Base-by-base conservation (phyloP, 2,888 invertebrate genomes). In the Euproctis similis region DNA sequence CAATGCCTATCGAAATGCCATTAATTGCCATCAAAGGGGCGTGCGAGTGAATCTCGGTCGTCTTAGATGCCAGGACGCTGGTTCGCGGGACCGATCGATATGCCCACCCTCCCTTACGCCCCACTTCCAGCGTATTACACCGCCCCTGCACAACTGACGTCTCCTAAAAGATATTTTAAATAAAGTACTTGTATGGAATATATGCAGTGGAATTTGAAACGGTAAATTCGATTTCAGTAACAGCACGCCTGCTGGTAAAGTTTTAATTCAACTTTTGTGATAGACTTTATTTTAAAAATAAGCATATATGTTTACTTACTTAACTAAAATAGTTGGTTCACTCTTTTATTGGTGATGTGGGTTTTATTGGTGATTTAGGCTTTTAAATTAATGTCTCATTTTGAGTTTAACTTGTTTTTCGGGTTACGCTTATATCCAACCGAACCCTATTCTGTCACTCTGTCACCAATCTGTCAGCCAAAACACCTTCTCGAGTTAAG, bases 11-110 rank as follows among this genome's bases (percentile, higher is more conserved):
- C 54, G 44, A 43, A 55, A 48, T 55, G 45, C 55, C 48, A 41
- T 55, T 66, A 64, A 66, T 62, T 66, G 68, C 59, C 64, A 52
- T 36, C 44, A 57, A 62, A 68, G 59, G 64, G 63, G 57, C 63
- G 63, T 65, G 64, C 69, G 71, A 72, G 66, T 63, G 62, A 68
- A 64, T 65, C 60, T 52, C 47, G 54, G 50, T 30, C 50, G 47
- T 46, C 51, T 53, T 50, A 49, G 43, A 50, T 52, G 46, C 42
- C 36, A 49, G 58, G 51, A 49, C 48, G 57, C 42, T 53, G 59
- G 53, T 48, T 47, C 54, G 49, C 44, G 34, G 46, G 44, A 36
- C 41, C 50, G 61, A 65, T 68, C 68, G 64, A 68, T 68, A 65
- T n/a, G n/a, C n/a, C n/a, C n/a, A n/a, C 19, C 35, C 39, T 30